Base-by-base conservation (phyloP, 2,888 invertebrate genomes). In the Habrosyne pyritoides region DNA sequence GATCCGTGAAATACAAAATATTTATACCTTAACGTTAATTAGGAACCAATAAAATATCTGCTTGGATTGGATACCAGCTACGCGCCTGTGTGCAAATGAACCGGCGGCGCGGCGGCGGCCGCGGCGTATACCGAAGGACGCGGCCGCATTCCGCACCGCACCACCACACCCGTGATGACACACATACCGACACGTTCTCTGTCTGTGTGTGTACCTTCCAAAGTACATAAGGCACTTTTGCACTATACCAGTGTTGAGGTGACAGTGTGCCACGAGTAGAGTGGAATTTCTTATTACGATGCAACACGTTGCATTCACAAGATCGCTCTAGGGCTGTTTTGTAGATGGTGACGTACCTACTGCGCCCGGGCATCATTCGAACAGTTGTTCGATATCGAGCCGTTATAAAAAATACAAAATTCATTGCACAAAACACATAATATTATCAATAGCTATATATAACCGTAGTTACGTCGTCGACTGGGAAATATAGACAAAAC, bases 41-140 rank as follows among this genome's bases (percentile, higher is more conserved):
- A 80, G 84, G 83, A 89, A 83, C 84, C 81, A 82, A 87, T 89
- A 88, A 87, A 88, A 77, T 66, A 69, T 74, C 68, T 77, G 79
- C 61, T 69, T 66, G 75, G 73, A 75, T 82, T 81, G 83, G 78
- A 77, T 80, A 74, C 78, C 75, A 79, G 77, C 77, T 71, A 75
- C 81, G 75, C 77, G 87, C 75, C 83, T 86, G 85, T 89, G 88
- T 89, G 91, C 90, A 89, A 90, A 89, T 89, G 89, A 88, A 85
- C 83, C 84, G 84, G 77, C 80, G 81, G n/a, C 24, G 49, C 57
- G 56, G 56, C 56, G 79, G 77, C 83, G 87, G 36, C 36, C 24
- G 59, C 80, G 79, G 77, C 83, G 87, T 86, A 86, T 84, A 84
- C 75, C 88, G 91, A 91, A 91, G 91, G 91, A 91, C 91, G 90